Base-by-base conservation (phyloP, 2,113 vertebrate species). In the Nyctereutes procyonoides region DNA sequence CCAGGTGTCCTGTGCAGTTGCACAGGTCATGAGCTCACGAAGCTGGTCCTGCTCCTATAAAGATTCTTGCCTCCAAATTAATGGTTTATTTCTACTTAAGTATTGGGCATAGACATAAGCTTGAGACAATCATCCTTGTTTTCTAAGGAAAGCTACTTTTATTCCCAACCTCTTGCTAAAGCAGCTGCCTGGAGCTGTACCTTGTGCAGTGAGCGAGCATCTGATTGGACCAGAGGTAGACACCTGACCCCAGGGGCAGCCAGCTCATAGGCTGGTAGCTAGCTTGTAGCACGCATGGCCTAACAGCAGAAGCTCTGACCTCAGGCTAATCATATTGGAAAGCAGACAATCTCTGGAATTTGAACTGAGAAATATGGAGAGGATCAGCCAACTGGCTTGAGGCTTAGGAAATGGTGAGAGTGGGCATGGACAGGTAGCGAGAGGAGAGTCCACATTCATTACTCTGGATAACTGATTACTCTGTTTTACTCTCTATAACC, bases 131-230 rank as follows among this genome's bases (percentile, higher is more conserved):
- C 20, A 53, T 7, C 20, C 20, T 10, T 55, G 14, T 96, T 96
- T 93, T 87, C 65, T 88, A 84, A 71, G 56, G 32, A 93, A 96
- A 85, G 51, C n/a, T 96, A 43, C 77, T 38, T 92, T 82, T 35
- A 38, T 30, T n/a, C 8, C n/a, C 9, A 88, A 38, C 1, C 2
- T 22, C 24, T 90, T 79, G 51, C 28, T 1, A 10, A 79, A 71
- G 69, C 95, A 86, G 71, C 17, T 67, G 4, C 8, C 38, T n/a
- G 91, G 56, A 90, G n/a, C 32, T 43, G 9, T 58, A 81, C 1
- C 26, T 95, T 58, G 26, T 76, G 3, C 1, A 35, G 12, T n/a
- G 74, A 24, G 35, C 3, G 69, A 24, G 35, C 4, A 9, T 2
- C 13, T 74, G 51, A 80, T 13, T 71, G 48, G 65, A 62, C 20